Evolutionary conservation across 2,797 vertebrate genomes (phyloP).

Genomic region (Sebastes minor): DNA sequence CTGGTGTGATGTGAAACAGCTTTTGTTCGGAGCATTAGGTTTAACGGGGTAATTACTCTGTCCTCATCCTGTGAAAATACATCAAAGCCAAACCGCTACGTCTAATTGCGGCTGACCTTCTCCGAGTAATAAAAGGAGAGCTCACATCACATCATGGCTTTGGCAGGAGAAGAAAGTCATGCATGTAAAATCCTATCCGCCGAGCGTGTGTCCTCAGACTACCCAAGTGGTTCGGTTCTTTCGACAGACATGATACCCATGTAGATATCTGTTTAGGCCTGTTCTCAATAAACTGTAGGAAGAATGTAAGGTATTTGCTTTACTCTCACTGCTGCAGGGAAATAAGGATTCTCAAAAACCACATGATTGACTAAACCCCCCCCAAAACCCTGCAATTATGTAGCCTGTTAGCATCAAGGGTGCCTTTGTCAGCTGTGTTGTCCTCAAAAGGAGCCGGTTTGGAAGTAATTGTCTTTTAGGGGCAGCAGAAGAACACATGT

Average conservation of each 20-base stretch:
- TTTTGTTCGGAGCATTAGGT: constrained; percentile 52
- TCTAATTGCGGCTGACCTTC: constrained; percentile 46
- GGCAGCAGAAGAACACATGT: constrained; percentile 6
- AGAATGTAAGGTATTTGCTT: constrained; percentile 61
- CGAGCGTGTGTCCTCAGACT: constrained; percentile 30
- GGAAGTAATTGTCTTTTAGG: constrained; percentile 8
- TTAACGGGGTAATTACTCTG: constrained; percentile 53
- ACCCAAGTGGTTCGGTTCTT: background rate
- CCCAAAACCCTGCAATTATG: constrained; percentile 56
- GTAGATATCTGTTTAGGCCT: constrained; percentile 67
- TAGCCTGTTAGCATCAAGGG: constrained; percentile 36
- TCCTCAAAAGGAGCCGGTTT: constrained; percentile 13
- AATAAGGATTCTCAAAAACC: constrained; percentile 28
- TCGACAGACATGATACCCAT: constrained; percentile 10
- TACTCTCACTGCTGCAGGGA: constrained; percentile 63
- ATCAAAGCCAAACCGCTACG: constrained; percentile 55
- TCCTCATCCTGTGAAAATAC: constrained; percentile 46
- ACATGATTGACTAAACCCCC: constrained; percentile 34
- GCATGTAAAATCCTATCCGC: background rate
- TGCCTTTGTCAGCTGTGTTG: constrained; percentile 34
- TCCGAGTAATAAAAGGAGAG: constrained; percentile 1
- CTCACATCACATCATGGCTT: constrained; percentile 10
- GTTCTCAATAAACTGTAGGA: constrained; percentile 53
- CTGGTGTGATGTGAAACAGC: constrained; percentile 56
- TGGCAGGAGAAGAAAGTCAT: constrained; percentile 27